Base-by-base conservation (phyloP, 2,113 vertebrate genomes). In the Brachyhypopomus gauderio region DNA sequence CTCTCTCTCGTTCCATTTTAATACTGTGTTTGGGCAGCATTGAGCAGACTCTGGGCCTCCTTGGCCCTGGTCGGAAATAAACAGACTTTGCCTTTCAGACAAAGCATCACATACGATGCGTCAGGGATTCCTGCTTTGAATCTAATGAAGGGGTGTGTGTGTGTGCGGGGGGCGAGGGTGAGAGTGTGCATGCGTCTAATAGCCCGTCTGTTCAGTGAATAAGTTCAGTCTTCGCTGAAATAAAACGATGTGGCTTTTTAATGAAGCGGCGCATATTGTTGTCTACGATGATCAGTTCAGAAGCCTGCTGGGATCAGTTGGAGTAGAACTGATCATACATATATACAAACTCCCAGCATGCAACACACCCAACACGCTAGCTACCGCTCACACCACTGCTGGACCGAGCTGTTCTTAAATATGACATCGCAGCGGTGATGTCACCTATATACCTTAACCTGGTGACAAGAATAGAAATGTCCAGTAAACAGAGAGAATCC, bases 401-500 rank as follows among this genome's bases (percentile, higher is more conserved):
- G 41, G 5, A 8, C 5, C 7, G 9, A 45, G 5, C 5, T 45
- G 12, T 14, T 52, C 12, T 11, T 1, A 12, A 12, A 11, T 11
- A 11, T 48, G 45, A 52, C 72, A n/a, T 41, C 63, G 8, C 52
- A 17, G 14, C 5, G 30, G 23, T 22, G 17, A 52, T 55, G 22
- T 12, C 9, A 4, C 11, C 20, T 14, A 52, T 58, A n/a, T 4
- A 30, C 52, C 17, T 34, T 22, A 2, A 17, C 11, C 25, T 64
- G 20, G 59, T 62, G 58, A 17, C 78, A 73, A 58, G 41, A 48
- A 69, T 59, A 12, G 60, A 73, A 30, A 55, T 76, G 52, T 67
- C 63, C 56, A 20, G 27, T 62, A 55, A 74, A 71, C 30, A 82
- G 88, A 86, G 81, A 83, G 78, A 85, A 85, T 85, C 87, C 86